Percentiles rank a stretch among this genome's conserved stretches.
phyloP scores from a whole-genome alignment of 2,888 invertebrate species.

The Orthonevra nobilis region DNA sequence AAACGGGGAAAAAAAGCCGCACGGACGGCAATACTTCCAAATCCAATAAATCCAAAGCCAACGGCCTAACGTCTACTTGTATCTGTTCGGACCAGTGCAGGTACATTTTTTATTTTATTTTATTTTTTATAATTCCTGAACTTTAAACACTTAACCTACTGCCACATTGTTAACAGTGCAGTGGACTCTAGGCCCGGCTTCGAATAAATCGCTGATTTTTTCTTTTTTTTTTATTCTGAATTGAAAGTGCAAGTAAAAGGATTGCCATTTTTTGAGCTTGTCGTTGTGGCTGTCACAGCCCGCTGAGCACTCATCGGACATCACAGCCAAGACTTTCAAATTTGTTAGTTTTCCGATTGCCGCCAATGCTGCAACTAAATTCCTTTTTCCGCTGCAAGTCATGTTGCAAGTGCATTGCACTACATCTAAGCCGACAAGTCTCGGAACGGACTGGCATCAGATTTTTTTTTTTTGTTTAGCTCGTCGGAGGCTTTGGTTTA shows the following conservation, averaged over 20 bases:
- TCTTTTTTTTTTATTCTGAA: too few species aligned
- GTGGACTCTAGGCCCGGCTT: conserved; percentile 50
- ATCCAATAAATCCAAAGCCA: conserved; percentile 25
- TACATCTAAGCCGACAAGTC: conserved; percentile 48
- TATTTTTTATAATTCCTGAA: conserved; percentile 45
- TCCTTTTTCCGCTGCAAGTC: conserved; percentile 40
- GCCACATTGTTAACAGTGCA: conserved; percentile 27
- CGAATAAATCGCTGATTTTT: conserved; percentile 18
- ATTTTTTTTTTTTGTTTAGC: conserved; percentile 32
- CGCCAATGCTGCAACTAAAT: conserved; percentile 30
- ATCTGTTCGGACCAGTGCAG: conserved; percentile 17
- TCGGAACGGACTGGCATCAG: conserved; percentile 12
- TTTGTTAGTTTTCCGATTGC: conserved; percentile 4
- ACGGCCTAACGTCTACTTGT: conserved; percentile 30
- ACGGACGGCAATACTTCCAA: conserved; percentile 33
- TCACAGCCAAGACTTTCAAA: conserved; percentile 59
- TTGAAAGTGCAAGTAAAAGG: conserved; percentile 68
- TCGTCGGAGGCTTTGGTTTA: conserved; percentile 30
- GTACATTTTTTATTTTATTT: conserved; percentile 12
- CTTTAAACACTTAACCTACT: conserved; percentile 68
- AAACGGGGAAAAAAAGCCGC: not conserved
- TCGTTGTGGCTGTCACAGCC: conserved; percentile 4
- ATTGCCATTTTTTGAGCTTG: conserved; percentile 51
- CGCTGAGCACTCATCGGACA: conserved; percentile 1
- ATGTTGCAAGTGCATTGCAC: conserved; percentile 70